Percentiles rank a stretch among this genome's conserved stretches.
Evolutionary conservation across 2,888 invertebrate species (phyloP).

Genomic region (Acronicta aceris): DNA sequence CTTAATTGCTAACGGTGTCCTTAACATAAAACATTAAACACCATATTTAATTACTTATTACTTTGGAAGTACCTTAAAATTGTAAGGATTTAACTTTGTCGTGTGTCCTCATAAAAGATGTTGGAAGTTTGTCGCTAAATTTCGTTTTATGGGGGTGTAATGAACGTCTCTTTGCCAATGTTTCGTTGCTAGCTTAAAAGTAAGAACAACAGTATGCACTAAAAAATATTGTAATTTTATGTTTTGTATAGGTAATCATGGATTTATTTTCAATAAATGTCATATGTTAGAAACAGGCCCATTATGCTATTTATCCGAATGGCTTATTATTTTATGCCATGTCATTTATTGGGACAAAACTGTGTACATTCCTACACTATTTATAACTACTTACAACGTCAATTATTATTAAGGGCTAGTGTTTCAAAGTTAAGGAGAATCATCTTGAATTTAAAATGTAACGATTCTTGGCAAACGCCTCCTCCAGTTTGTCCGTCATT

Average conservation of each 20-base stretch:
- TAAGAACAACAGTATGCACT: no score
- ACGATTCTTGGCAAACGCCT: neutral
- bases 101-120: conserved; percentile 17
- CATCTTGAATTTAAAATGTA: neutral
- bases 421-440: neutral
- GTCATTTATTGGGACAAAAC: no score
- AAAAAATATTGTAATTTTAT: no score
- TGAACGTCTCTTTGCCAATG: conserved; percentile 9
- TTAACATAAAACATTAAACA: conserved; percentile 32
- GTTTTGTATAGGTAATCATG: no score
- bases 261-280: no score
- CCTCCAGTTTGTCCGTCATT: neutral
- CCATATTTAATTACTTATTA: conserved; percentile 42
- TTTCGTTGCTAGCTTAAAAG: neutral
- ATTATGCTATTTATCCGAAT: no score
- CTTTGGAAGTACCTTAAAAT: conserved; percentile 28
- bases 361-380: no score
- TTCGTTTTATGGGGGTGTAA: conserved; percentile 24
- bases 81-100: conserved; percentile 29
- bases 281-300: no score
- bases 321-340: no score
- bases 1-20: conserved; percentile 15
- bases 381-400: no score
- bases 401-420: no score
- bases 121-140: conserved; percentile 35